Evolutionary conservation across 2,113 vertebrate species (phyloP), one percentile per base, ranked within the genome.

Genomic region (Melospiza melodia): DNA sequence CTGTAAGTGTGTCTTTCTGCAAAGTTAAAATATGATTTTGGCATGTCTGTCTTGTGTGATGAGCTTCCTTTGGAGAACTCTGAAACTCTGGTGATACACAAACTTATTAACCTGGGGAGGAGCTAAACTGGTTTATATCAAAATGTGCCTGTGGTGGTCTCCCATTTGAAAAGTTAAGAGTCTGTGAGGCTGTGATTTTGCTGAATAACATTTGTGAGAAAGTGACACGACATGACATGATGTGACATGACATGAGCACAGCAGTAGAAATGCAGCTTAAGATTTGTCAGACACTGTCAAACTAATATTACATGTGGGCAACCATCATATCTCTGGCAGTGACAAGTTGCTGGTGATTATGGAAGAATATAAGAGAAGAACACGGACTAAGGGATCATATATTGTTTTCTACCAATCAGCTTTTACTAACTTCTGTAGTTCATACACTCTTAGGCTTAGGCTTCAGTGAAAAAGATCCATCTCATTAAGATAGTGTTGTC

Each of bases 391-490:
- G 15, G 15, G 12, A 57, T 48, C 10, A 18, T 72, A 33, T 0
- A 0, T 33, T 12, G 2, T 55, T 11, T 12, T 57, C 41, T 57
- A 23, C 16, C 28, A 33, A 27, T 37, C 27, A 74, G 15, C 15
- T 74, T 23, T 19, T 23, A n/a, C 12, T 39, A 61, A 27, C 15
- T 75, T 39, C 33, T 74, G 12, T 49, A n/a, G 8, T 41, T 51
- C 20, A 20, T 41, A 28, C 2, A 2, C 12, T 44, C 27, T 25
- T 71, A 65, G 5, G 11, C 24, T 25, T 71, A 65, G 7, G 10
- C 37, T 89, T 55, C n/a, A 54, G 0, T n/a, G n/a, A 15, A 49
- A 31, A 61, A 77, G 0, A 3, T 73, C 20, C 0, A 0, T 25
- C 13, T 2, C 23, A 33, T 39, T 62, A 52, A 25, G 24, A 19